phyloP scores from a whole-genome alignment of 2,797 vertebrate genomes.

The Tiaroga cobitis region DNA sequence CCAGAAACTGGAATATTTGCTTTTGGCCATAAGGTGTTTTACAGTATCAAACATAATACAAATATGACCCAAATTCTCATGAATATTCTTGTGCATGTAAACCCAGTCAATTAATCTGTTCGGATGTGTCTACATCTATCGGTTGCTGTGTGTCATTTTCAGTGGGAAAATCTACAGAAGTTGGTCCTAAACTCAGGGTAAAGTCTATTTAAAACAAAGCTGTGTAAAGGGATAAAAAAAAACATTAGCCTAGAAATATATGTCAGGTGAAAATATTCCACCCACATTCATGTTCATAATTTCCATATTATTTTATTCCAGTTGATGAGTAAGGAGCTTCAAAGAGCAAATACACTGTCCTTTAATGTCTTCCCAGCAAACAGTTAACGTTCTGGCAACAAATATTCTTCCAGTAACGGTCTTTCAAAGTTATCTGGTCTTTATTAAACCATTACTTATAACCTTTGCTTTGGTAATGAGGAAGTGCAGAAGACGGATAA shows the following conservation, averaged over 20 bases:
- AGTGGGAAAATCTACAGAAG: background rate
- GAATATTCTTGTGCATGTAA: background rate
- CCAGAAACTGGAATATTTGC: background rate
- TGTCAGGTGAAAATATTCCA: background rate
- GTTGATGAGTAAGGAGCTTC: background rate
- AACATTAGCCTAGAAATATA: background rate
- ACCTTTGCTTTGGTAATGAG: background rate
- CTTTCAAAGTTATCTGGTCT: background rate
- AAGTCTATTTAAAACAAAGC: conserved; percentile 32
- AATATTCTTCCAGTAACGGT: background rate
- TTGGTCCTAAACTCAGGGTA: background rate
- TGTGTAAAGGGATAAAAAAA: background rate
- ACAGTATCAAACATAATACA: background rate
- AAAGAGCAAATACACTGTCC: background rate
- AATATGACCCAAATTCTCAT: no score
- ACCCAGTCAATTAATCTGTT: background rate
- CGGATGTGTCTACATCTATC: conserved; percentile 5
- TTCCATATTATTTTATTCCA: conserved; percentile 6
- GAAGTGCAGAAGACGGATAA: background rate
- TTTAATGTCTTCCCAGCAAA: background rate
- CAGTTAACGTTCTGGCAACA: background rate
- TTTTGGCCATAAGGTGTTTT: background rate
- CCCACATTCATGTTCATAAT: background rate
- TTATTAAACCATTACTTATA: background rate
- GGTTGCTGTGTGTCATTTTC: background rate